Conservation (phyloP, 2,797 vertebrate species). For the Sebastes glaucus region DNA sequence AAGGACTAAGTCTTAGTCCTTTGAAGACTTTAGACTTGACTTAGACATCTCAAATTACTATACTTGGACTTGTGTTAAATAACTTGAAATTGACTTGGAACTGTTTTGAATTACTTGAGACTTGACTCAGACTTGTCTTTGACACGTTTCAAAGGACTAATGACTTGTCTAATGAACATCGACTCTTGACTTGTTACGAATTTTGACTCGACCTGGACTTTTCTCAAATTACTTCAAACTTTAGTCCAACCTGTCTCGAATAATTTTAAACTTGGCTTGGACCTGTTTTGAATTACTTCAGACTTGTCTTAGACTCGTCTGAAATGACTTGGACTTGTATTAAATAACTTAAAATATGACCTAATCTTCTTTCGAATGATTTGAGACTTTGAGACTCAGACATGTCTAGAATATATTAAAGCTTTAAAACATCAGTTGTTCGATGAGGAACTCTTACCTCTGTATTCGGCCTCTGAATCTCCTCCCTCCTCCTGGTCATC, state of each 20-base stretch:
- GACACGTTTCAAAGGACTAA: background rate
- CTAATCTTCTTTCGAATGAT: too few relatives aligned
- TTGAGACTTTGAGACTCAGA: background rate
- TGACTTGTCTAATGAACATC: too few relatives aligned
- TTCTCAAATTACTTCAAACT: too few relatives aligned
- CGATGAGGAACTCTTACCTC: constrained; percentile 34
- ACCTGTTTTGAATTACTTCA: background rate
- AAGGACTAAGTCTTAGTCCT: too few relatives aligned
- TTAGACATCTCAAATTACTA: background rate
- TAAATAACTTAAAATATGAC: background rate
- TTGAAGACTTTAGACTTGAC: too few relatives aligned
- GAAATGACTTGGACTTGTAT: background rate
- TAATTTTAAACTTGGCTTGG: background rate
- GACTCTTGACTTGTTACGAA: too few relatives aligned
- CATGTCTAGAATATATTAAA: background rate
- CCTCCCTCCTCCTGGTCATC: constrained; percentile 42
- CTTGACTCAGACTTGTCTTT: background rate
- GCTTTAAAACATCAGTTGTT: background rate
- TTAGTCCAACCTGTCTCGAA: too few relatives aligned
- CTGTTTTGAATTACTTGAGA: background rate
- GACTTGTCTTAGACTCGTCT: background rate
- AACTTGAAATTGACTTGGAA: background rate
- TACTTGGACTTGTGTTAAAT: background rate
- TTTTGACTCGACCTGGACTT: too few relatives aligned
- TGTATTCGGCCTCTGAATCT: constrained; percentile 39